Percentiles rank a stretch among this genome's conserved stretches.
Evolutionary conservation across 2,113 vertebrate species (phyloP).

Genomic region (Thryonomys swinderianus): DNA sequence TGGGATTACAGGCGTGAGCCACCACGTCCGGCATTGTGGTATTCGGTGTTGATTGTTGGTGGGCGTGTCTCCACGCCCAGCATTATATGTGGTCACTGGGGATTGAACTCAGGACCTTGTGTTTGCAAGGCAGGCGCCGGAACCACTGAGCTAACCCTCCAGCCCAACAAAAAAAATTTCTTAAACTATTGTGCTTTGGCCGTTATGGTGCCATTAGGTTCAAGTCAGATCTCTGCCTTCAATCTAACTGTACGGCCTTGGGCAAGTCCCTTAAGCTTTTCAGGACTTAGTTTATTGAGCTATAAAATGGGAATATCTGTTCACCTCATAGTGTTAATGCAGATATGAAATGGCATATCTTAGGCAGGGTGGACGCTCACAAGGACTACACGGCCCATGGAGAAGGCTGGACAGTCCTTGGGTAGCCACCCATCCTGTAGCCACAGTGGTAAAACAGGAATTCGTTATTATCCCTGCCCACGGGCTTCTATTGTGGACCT

Average conservation of each 20-base stretch:
- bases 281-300: not conserved
- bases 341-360: not conserved
- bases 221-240: not conserved
- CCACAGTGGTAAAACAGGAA: not conserved
- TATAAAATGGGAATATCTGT: not conserved
- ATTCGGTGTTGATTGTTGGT: too few relatives aligned
- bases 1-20: too few relatives aligned
- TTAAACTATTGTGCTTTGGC: not conserved
- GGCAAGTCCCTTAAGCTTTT: not conserved
- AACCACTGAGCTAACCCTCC: too few relatives aligned
- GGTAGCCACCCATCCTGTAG: not conserved
- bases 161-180: not conserved
- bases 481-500: not conserved
- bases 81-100: too few relatives aligned
- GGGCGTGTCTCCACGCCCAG: too few relatives aligned
- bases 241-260: not conserved
- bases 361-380: fast-evolving
- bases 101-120: too few relatives aligned
- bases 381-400: not conserved
- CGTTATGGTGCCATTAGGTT: not conserved
- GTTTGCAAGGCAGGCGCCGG: too few relatives aligned
- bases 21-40: too few relatives aligned
- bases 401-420: not conserved
- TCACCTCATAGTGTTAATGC: not conserved
- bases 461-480: not conserved